These are phyloP conservation scores for Apamea epomidion DNA, from an alignment of 2,888 invertebrate genomes.

Conservation along the genomic window DNA sequence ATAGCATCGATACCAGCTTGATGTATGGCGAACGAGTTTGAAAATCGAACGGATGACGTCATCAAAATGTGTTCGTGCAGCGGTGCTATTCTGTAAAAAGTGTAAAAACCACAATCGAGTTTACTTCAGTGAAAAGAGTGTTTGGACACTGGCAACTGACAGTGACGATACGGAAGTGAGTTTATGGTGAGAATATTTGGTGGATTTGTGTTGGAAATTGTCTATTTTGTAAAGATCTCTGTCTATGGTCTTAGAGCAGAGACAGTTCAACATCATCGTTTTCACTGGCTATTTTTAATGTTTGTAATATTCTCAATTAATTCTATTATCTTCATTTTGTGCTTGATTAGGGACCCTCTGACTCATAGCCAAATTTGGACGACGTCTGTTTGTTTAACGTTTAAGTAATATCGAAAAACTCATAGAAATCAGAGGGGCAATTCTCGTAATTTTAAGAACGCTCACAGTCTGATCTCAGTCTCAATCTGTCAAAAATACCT, in stretches of 20 bases:
- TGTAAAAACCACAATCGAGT: not conserved
- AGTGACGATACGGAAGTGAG: not conserved
- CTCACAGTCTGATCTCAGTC: not conserved
- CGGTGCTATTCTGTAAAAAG: constrained; percentile 14
- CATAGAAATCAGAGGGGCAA: not conserved
- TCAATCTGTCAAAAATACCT: not conserved
- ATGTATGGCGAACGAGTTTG: constrained; percentile 27
- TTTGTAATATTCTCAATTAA: too few species aligned
- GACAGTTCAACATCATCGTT: not conserved
- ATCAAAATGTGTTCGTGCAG: constrained; percentile 17
- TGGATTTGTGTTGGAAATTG: not conserved
- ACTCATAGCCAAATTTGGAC: too few species aligned
- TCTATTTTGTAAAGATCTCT: not conserved
- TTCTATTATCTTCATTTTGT: not conserved
- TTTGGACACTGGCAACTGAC: constrained; percentile 8
- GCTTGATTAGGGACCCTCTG: not conserved
- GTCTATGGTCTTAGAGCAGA: not conserved
- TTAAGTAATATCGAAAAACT: not conserved
- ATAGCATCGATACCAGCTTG: constrained; percentile 34
- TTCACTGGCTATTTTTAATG: not conserved
- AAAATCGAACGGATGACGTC: constrained; percentile 35
- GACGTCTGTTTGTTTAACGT: not conserved
- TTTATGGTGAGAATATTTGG: not conserved
- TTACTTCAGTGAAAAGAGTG: not conserved
- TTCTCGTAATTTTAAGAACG: not conserved